Evolutionary conservation across 2,888 invertebrate species (phyloP), one percentile per base, ranked within the genome.

Genomic region (Ligdia adustata): DNA sequence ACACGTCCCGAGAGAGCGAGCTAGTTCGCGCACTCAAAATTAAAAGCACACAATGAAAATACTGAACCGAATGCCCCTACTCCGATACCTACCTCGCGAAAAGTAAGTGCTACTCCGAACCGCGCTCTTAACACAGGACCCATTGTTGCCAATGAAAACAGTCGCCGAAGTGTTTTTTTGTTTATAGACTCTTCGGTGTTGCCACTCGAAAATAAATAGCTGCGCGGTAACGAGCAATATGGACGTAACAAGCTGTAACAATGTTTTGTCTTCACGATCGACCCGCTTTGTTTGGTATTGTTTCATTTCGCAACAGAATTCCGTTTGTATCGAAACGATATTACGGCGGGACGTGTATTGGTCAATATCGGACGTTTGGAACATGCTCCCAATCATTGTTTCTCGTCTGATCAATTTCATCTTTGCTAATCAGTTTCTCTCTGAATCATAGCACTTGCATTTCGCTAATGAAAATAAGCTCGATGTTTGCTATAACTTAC

Each of bases 21-120:
- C 91, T 91, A 91, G 91, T 91, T 91, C 91, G 91, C 91, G 90
- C 91, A 91, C 91, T 91, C 91, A 91, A 91, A 92, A 92, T 91
- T 91, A 91, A 91, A 91, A 91, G 91, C 90, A 91, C 82, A 91
- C 91, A 91, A 91, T 91, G 91, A 91, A 91, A 91, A 91, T 91
- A 91, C 89, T 85, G 88, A 72, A 77, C 80, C 57, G 73, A 79
- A 79, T 66, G 69, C 78, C 84, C 82, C 82, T 81, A 79, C 79
- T 83, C 72, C 64, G 83, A 82, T 83, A 82, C 84, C 84, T 83
- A 80, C 82, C 85, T 89, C 88, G 87, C 89, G 85, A 86, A 88
- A 87, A 89, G 82, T 88, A 78, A 87, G 88, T 79, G 82, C 79
- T 78, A 75, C 86, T 87, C 72, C 69, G 78, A 71, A 64, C 70